Conservation (phyloP, 2,797 vertebrate genomes). For the Anguilla pacifica region DNA sequence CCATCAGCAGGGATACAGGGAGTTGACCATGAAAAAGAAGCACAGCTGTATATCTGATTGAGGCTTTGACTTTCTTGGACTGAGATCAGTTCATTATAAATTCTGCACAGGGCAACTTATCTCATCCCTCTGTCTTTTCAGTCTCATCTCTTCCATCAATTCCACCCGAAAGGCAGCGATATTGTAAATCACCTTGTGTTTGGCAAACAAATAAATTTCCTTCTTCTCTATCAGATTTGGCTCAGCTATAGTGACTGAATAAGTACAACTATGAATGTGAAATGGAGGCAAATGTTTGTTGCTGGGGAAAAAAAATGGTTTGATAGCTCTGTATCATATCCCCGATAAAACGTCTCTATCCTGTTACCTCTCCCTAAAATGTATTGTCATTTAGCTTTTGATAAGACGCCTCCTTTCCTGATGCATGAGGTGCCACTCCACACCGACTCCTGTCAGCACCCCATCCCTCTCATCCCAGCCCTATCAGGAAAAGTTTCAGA, state of each 20-base stretch:
- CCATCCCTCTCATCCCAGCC: slow-evolving; percentile 14
- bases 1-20: slow-evolving; percentile 16
- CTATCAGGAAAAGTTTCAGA: slow-evolving; percentile 24
- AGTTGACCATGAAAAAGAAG: slow-evolving; percentile 23
- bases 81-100: slow-evolving; percentile 37
- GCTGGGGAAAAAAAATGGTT: slow-evolving; percentile 7
- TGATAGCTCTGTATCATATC: slow-evolving; percentile 19
- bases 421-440: slow-evolving; percentile 31
- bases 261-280: slow-evolving; percentile 34
- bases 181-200: slow-evolving; percentile 41
- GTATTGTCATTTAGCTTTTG: slow-evolving; percentile 37
- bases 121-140: slow-evolving; percentile 35
- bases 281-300: slow-evolving; percentile 23
- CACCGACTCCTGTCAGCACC: neutral
- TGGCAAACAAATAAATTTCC: slow-evolving; percentile 39
- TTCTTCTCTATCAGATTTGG: slow-evolving; percentile 32
- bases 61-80: slow-evolving; percentile 34
- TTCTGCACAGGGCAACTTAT: slow-evolving; percentile 34
- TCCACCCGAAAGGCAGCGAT: slow-evolving; percentile 35
- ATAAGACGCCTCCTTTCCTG: slow-evolving; percentile 39
- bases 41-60: slow-evolving; percentile 37
- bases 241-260: slow-evolving; percentile 33
- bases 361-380: slow-evolving; percentile 35
- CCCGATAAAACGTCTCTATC: slow-evolving; percentile 21
- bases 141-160: slow-evolving; percentile 38